phyloP scores from a whole-genome alignment of 2,797 vertebrate genomes.

The Manis crassicaudata region DNA sequence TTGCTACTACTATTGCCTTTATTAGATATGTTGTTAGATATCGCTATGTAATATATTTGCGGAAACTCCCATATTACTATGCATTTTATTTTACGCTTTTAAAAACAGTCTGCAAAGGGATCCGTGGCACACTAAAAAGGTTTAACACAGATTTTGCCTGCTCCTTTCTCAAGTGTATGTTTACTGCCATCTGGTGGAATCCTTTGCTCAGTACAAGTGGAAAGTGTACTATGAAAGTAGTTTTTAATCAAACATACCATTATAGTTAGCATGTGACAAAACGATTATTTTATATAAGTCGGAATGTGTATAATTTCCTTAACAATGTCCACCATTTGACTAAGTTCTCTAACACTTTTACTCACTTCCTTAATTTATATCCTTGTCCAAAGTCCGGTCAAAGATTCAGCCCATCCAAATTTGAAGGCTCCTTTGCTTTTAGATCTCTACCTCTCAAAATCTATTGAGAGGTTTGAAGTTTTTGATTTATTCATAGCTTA shows the following conservation, averaged over 20 bases:
- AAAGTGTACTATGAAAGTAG: not conserved
- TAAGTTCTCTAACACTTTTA: conserved; percentile 5
- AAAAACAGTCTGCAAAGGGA: conserved; percentile 15
- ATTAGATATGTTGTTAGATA: conserved; percentile 29
- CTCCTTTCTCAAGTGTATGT: not conserved
- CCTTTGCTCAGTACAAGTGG: not conserved
- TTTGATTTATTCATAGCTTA: conserved; percentile 22
- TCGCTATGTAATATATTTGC: conserved; percentile 7
- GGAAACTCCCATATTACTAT: not conserved
- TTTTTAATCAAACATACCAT: conserved; percentile 8
- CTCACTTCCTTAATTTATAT: conserved; percentile 23
- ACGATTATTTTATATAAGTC: conserved; percentile 19
- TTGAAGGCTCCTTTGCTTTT: conserved; percentile 12
- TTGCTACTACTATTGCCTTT: not conserved
- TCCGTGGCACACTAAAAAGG: not conserved
- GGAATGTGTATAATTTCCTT: not conserved
- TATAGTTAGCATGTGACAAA: not conserved
- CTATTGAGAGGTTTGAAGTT: not conserved
- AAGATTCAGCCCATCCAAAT: not conserved
- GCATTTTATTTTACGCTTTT: conserved; percentile 40
- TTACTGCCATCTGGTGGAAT: conserved; percentile 42
- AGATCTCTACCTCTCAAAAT: not conserved
- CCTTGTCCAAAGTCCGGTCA: conserved; percentile 13
- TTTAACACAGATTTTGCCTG: not conserved
- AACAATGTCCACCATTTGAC: not conserved